Conservation (phyloP, 2,888 invertebrate genomes). For the Volucella bombylans region DNA sequence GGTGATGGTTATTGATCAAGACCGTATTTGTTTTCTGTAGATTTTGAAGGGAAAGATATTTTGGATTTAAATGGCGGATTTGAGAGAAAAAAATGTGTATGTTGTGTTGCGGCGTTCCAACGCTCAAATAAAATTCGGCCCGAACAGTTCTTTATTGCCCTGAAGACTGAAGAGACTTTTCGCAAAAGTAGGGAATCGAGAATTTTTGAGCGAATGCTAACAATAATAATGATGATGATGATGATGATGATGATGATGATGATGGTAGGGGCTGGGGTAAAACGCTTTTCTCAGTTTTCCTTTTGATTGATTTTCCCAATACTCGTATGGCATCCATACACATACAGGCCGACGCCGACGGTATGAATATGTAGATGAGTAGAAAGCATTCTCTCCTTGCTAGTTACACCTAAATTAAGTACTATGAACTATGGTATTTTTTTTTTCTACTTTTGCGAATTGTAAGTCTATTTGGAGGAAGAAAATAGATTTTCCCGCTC, state of each 20-base stretch:
- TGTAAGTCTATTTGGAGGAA: constrained; percentile 29
- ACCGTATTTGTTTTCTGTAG: neutral
- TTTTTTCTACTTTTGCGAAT: neutral
- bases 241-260: constrained; percentile 41
- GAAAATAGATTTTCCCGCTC: constrained; percentile 72
- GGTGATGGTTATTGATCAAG: constrained; percentile 4
- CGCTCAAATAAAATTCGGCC: constrained; percentile 73
- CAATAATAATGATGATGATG: constrained; percentile 40
- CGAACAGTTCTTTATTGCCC: constrained; percentile 73
- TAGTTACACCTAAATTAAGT: constrained; percentile 72
- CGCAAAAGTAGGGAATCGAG: constrained; percentile 52
- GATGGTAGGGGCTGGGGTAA: constrained; percentile 59
- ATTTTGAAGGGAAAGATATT: constrained; percentile 66
- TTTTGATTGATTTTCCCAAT: constrained; percentile 70
- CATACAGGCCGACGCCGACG: constrained; percentile 19
- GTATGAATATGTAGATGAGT: neutral
- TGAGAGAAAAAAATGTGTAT: constrained; percentile 74
- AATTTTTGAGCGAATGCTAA: constrained; percentile 51
- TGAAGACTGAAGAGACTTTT: constrained; percentile 73
- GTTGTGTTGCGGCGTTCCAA: constrained; percentile 71
- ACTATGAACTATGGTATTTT: constrained; percentile 57
- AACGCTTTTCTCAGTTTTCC: constrained; percentile 43
- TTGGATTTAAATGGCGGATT: constrained; percentile 75
- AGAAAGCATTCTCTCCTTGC: constrained; percentile 44
- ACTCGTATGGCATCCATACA: constrained; percentile 37